These are phyloP conservation scores for Formica exsecta DNA, from an alignment of 1,140 invertebrate genomes.

Conservation along the genomic window DNA sequence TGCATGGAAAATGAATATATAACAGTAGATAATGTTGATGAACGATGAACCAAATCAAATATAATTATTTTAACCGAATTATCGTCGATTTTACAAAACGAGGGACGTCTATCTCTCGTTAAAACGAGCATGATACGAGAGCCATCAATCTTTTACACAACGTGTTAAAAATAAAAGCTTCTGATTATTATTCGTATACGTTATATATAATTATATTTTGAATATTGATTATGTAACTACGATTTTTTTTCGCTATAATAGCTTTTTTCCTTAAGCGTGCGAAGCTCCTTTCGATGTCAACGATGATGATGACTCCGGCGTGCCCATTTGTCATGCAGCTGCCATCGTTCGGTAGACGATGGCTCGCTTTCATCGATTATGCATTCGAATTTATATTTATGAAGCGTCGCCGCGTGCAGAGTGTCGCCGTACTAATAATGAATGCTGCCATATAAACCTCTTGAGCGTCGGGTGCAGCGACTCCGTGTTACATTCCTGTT, in stretches of 20 bases:
- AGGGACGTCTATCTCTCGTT: neutral
- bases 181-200: neutral
- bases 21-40: neutral
- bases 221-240: neutral
- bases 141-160: neutral
- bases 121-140: neutral
- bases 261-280: neutral
- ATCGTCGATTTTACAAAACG: neutral
- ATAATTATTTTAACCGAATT: neutral
- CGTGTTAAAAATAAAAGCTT: neutral
- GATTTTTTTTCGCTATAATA: neutral
- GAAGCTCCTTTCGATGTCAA: neutral
- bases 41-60: neutral
- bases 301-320: constrained; percentile 53
- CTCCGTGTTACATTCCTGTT: constrained; percentile 23
- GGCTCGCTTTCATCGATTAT: constrained; percentile 83
- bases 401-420: constrained; percentile 74
- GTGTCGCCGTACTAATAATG: constrained; percentile 77
- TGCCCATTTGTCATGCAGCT: constrained; percentile 69
- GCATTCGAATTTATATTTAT: constrained; percentile 85
- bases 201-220: neutral
- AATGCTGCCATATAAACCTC: constrained; percentile 69
- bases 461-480: constrained; percentile 43
- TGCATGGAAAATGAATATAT: neutral
- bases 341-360: constrained; percentile 64